Evolutionary conservation across 1,140 invertebrate species (phyloP), one percentile per base, ranked within the genome.

Genomic region (Drosophila busckii): DNA sequence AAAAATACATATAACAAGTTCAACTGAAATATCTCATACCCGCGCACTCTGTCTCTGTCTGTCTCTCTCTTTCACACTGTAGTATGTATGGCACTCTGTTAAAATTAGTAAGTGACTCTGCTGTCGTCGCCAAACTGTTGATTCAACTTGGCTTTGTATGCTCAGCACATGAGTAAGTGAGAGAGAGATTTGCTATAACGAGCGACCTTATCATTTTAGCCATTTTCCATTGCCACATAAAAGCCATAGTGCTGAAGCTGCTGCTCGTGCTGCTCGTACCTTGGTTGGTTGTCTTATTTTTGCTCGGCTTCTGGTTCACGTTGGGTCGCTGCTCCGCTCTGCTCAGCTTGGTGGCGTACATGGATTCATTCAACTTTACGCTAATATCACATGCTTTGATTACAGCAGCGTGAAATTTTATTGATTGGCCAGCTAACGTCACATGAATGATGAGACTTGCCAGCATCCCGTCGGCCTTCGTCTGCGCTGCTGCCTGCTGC

Each of bases 321-420:
- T 10, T 42, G 8, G 6, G 23, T 37, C 15, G 12, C 20, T 40
- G 26, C 22, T 15, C 29, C 28, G 38, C 31, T 34, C 45, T 49
- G 44, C 38, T 26, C 53, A 44, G 49, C 29, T 38, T 29, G 50
- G 45, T 49, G 49, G 19, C 41, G 53, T 34, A 70, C 66, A 62
- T 61, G 80, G 63, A 84, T 59, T 63, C 82, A 84, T 82, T 84
- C 73, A 84, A 85, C 82, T 84, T 85, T 76, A 65, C 82, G 58
- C 82, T 84, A 84, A 84, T 84, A 83, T 71, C 82, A 60, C 75
- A 73, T 71, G 82, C 82, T 84, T 84, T 84, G 82, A 84, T 82
- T 85, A 84, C 67, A 71, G 75, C 50, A 80, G 62, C 82, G 82
- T 84, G 82, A 84, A 84, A 84, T 82, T 84, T 82, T 84, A 84